Percentiles rank a stretch among this genome's conserved stretches.
phyloP scores from a whole-genome alignment of 2,797 vertebrate species.

The Anguilla anguilla region DNA sequence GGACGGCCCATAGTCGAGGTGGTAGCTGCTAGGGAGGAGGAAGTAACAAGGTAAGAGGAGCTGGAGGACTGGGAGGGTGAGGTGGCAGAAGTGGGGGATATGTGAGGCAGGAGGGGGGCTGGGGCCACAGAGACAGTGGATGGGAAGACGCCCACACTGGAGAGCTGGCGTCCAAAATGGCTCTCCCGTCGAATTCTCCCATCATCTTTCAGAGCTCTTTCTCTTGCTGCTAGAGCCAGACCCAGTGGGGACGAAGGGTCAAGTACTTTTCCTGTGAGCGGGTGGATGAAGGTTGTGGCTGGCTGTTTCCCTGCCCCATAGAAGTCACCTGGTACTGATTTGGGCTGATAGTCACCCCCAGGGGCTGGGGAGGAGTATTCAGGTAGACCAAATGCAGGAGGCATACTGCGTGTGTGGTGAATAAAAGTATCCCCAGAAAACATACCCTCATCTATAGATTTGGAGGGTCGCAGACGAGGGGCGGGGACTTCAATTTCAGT shows the following conservation, averaged over 20 bases:
- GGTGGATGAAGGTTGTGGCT: constrained; percentile 86
- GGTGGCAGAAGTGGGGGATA: constrained; percentile 47
- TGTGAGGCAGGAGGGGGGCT: constrained; percentile 61
- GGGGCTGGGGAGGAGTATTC: constrained; percentile 73
- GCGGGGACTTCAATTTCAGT: constrained; percentile 71
- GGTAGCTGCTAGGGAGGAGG: constrained; percentile 66
- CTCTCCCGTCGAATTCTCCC: constrained; percentile 71
- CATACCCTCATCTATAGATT: constrained; percentile 92
- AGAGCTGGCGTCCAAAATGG: constrained; percentile 77
- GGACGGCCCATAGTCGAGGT: constrained; percentile 72
- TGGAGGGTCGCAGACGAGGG: constrained; percentile 85
- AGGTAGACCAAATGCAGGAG: constrained; percentile 76
- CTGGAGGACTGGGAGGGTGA: constrained; percentile 68
- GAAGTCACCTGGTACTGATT: constrained; percentile 65
- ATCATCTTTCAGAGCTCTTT: constrained; percentile 86
- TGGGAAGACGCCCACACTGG: constrained; percentile 67
- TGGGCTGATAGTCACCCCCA: constrained; percentile 71
- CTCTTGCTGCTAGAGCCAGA: constrained; percentile 85
- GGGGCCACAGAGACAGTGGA: constrained; percentile 70
- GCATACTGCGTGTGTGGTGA: constrained; percentile 80
- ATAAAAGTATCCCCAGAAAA: constrained; percentile 85
- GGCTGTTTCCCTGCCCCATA: constrained; percentile 61
- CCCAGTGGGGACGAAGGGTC: constrained; percentile 89
- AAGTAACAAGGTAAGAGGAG: constrained; percentile 68
- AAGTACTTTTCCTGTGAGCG: constrained; percentile 88